Percentiles rank a stretch among this genome's conserved stretches.
Evolutionary conservation across 2,888 invertebrate genomes (phyloP).

Genomic region (Corythucha ciliata): DNA sequence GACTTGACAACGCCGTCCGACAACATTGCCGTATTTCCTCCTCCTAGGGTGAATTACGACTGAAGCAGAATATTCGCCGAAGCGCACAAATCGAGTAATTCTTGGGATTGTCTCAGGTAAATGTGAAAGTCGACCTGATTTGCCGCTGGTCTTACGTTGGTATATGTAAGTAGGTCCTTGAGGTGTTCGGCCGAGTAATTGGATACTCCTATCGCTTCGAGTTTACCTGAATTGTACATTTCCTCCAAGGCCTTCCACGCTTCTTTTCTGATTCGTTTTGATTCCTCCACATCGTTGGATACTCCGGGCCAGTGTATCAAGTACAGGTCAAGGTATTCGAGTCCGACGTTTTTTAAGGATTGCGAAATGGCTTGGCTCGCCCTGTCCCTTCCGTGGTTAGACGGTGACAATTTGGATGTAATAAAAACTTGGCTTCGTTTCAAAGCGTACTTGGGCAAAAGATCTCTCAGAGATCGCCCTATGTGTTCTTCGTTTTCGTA

Average conservation of each 20-base stretch:
- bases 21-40: conserved; percentile 43
- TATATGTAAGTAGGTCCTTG: conserved; percentile 49
- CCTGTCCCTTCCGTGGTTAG: conserved; percentile 28
- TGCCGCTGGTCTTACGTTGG: conserved; percentile 54
- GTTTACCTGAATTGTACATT: conserved; percentile 50
- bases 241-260: conserved; percentile 61
- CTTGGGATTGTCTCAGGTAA: conserved; percentile 50
- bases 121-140: conserved; percentile 80
- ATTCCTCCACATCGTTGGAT: conserved; percentile 48
- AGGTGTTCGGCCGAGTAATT: conserved; percentile 65
- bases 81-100: conserved; percentile 54
- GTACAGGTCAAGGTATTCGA: conserved; percentile 64
- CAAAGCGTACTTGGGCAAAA: too few relatives aligned
- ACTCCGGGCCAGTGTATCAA: conserved; percentile 74
- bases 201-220: conserved; percentile 67
- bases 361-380: conserved; percentile 31
- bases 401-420: too few relatives aligned
- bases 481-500: too few relatives aligned
- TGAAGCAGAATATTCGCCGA: conserved; percentile 59
- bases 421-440: too few relatives aligned
- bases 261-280: conserved; percentile 50
- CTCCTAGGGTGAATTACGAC: conserved; percentile 70
- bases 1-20: conserved; percentile 49
- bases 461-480: too few relatives aligned
- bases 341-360: conserved; percentile 53